Evolutionary conservation across 2,113 vertebrate species (phyloP).

Genomic region (Nyctibius bracteatus): DNA sequence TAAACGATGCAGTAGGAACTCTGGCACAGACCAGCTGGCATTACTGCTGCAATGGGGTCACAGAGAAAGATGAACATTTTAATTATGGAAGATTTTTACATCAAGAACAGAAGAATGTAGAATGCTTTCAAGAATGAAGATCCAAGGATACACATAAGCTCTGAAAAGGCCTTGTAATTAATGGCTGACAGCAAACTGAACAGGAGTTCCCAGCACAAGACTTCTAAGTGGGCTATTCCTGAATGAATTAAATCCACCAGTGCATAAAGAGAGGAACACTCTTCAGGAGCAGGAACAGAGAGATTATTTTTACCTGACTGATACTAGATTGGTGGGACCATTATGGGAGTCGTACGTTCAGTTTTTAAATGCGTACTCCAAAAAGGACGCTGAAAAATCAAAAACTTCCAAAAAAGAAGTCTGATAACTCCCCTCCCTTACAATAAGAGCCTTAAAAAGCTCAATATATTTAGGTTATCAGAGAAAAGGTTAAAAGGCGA

Average conservation of each 20-base stretch:
- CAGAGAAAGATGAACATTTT: fast-evolving
- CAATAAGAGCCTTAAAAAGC: background rate
- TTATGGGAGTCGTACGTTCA: background rate
- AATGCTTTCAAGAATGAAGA: background rate
- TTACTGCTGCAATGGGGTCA: fast-evolving
- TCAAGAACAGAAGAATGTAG: background rate
- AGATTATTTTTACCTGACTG: background rate
- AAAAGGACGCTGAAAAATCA: background rate
- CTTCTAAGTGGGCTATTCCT: background rate
- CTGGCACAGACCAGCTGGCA: background rate
- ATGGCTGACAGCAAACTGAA: background rate
- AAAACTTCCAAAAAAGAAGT: background rate
- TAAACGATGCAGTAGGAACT: background rate
- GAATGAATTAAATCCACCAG: background rate
- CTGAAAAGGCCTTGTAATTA: background rate
- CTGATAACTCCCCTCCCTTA: background rate
- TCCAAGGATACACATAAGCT: background rate
- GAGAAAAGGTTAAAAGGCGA: background rate
- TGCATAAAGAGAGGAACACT: background rate
- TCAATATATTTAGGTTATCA: background rate
- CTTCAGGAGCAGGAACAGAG: background rate
- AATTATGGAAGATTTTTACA: background rate
- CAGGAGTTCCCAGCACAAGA: background rate
- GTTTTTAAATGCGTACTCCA: background rate
- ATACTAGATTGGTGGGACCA: background rate